These are phyloP conservation scores for Perizoma flavofasciatum DNA, from an alignment of 2,888 invertebrate genomes.

Conservation along the genomic window DNA sequence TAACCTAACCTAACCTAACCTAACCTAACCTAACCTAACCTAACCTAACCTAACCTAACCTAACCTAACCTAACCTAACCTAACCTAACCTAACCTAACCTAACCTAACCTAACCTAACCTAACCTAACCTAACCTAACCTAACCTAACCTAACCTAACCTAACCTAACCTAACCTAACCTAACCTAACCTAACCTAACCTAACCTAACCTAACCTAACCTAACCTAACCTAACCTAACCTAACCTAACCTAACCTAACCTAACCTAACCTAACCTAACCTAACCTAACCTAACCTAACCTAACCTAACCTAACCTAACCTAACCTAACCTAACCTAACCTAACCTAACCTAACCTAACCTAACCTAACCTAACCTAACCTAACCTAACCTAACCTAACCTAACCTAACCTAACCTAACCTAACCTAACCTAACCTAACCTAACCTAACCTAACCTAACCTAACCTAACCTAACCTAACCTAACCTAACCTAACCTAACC, in stretches of 20 bases:
- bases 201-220: slow-evolving; percentile 1
- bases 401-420: slow-evolving; percentile 1
- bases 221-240: slow-evolving; percentile 1
- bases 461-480: slow-evolving; percentile 1
- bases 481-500: slow-evolving; percentile 1
- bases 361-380: slow-evolving; percentile 1
- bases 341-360: slow-evolving; percentile 1
- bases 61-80: slow-evolving; percentile 1
- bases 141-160: slow-evolving; percentile 1
- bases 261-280: slow-evolving; percentile 1
- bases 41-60: slow-evolving; percentile 1
- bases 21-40: slow-evolving; percentile 1
- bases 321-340: slow-evolving; percentile 1
- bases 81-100: slow-evolving; percentile 1
- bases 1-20: slow-evolving; percentile 1
- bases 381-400: slow-evolving; percentile 1
- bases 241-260: slow-evolving; percentile 1
- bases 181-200: slow-evolving; percentile 1
- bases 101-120: slow-evolving; percentile 1
- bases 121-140: slow-evolving; percentile 1
- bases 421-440: slow-evolving; percentile 1
- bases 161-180: slow-evolving; percentile 1
- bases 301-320: slow-evolving; percentile 1
- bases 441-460: slow-evolving; percentile 1
- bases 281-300: slow-evolving; percentile 1